Base-by-base conservation (phyloP, 1,140 invertebrate species). In the Scaptodrosophila lebanonensis region DNA sequence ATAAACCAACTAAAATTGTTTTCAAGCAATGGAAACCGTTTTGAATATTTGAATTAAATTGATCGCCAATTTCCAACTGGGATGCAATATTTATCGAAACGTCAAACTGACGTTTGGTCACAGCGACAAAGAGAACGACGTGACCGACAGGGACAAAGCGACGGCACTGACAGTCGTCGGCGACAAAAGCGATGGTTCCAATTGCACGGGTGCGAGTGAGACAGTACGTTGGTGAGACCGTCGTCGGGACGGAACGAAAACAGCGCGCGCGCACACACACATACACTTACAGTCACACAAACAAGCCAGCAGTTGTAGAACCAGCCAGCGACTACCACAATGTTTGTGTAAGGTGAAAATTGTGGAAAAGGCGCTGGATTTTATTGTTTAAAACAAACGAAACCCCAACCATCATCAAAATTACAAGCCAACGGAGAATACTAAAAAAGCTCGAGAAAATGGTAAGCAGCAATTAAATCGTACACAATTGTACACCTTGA, bases 381-480 rank as follows among this genome's bases (percentile, higher is more conserved):
- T 30, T 7, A 52, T 54, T 48, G 44, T 51, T 29, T 45, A 66
- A 63, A 45, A 53, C 33, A 22, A 30, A 6, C 9, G 39, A 33
- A 64, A 61, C 54, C 17, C 38, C 66, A 72, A 38, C 25, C 43
- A 33, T 67, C 43, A 33, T 67, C 75, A 82, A 82, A 48, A 83
- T 82, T 82, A 66, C 75, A 42, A 54, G 25, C 58, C 51, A 66
- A 69, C 62, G 66, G 62, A 82, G 75, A 75, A 66, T 53, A 39
- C 39, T 69, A 17, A 79, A 66, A 16, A 82, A 75, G 54, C 75
- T 83, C 50, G 72, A 72, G 49, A 65, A 65, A 53, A 82, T 82
- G 75, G 75, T 82, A 66, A 68, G 66, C 48, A 52, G 20, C 7
- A 13, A 25, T 9, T 13, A 11, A 52, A 27, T 39, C 13, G 17